Conservation (phyloP, 2,797 vertebrate species). For the Phrynocephalus vlangalii region DNA sequence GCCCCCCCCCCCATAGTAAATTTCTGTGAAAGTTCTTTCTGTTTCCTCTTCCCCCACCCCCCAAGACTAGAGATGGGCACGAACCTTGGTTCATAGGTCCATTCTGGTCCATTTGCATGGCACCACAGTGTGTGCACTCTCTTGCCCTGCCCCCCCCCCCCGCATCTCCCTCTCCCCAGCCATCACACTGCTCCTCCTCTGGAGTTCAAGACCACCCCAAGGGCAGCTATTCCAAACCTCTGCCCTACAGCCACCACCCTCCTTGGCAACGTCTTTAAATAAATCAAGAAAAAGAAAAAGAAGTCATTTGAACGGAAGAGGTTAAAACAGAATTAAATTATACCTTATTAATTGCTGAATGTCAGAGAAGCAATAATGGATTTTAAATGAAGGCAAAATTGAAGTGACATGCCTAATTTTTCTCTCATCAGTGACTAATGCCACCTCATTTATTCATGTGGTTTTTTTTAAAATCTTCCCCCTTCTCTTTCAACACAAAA, state of each 20-base stretch:
- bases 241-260: neutral
- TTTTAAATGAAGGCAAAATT: constrained; percentile 39
- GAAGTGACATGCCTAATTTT: neutral
- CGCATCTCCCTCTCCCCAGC: too few species aligned
- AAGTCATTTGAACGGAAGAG: constrained; percentile 52
- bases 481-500: neutral
- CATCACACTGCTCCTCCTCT: neutral
- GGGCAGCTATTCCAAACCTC: neutral
- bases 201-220: neutral
- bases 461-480: neutral
- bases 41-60: neutral
- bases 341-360: constrained; percentile 46
- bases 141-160: too few species aligned
- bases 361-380: constrained; percentile 10
- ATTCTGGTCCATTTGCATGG: neutral
- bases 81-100: too few species aligned
- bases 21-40: neutral
- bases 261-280: constrained; percentile 1
- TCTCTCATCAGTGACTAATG: neutral
- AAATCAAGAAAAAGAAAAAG: constrained; percentile 45
- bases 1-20: neutral
- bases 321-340: constrained; percentile 36
- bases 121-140: too few species aligned
- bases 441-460: neutral
- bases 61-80: neutral